phyloP scores from a whole-genome alignment of 2,797 vertebrate genomes.

The Oreochromis grahami region DNA sequence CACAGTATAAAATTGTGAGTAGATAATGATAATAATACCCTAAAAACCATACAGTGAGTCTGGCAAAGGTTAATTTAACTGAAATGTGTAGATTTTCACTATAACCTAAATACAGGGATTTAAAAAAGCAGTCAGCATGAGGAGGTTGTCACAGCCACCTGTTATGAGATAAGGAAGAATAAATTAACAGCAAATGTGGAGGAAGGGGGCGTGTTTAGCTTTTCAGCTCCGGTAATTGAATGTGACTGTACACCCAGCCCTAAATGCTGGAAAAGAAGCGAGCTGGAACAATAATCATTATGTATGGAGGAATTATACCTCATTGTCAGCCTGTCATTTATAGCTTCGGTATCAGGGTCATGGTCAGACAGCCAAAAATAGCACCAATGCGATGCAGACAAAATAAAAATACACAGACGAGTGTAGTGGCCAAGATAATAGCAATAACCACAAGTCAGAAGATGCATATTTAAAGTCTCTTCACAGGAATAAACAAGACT shows the following conservation, averaged over 20 bases:
- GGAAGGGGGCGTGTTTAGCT: neutral
- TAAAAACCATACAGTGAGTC: neutral
- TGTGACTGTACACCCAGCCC: neutral
- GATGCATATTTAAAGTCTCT: conserved; percentile 11
- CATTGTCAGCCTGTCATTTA: conserved; percentile 20
- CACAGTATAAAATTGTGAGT: neutral
- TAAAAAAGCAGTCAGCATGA: conserved; percentile 24
- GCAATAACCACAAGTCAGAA: conserved; percentile 1
- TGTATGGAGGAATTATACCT: neutral
- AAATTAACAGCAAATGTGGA: neutral
- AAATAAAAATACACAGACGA: neutral
- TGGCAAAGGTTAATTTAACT: neutral
- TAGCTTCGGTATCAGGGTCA: neutral
- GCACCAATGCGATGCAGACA: neutral
- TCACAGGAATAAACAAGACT: conserved; percentile 29
- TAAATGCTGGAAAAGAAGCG: conserved; percentile 17
- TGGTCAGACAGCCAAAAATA: neutral
- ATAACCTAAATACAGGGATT: neutral
- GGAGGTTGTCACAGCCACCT: conserved; percentile 24
- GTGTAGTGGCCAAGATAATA: neutral
- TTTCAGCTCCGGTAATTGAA: conserved; percentile 26
- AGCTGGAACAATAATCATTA: conserved; percentile 20
- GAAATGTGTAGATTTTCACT: neutral
- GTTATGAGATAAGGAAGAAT: neutral
- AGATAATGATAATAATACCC: neutral